A percentile compares a stretch with the other conserved stretches of the same genome.
Evolutionary conservation across 2,113 vertebrate genomes (phyloP).

Genomic region (Coracopsis vasa): DNA sequence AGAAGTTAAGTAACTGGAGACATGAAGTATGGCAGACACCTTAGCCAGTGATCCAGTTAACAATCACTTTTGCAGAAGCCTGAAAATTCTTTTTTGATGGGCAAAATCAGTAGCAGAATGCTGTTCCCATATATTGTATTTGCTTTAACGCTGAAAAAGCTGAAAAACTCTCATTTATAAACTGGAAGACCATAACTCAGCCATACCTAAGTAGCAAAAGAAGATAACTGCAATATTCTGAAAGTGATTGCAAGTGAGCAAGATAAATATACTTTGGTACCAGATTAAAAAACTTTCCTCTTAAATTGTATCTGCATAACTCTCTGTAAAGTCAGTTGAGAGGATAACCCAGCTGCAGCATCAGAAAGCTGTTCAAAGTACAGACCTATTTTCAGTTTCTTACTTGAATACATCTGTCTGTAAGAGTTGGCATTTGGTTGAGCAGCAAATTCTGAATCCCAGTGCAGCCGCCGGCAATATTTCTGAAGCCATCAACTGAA

Average conservation of each 20-base stretch:
- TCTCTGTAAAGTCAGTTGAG: background rate
- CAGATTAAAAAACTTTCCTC: background rate
- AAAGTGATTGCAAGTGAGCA: background rate
- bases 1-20: background rate
- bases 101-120: background rate
- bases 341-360: background rate
- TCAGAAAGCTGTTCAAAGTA: background rate
- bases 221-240: background rate
- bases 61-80: background rate
- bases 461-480: slow-evolving; percentile 76
- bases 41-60: background rate
- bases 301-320: background rate
- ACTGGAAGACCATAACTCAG: background rate
- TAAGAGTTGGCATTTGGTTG: slow-evolving; percentile 82
- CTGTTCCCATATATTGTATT: background rate
- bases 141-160: background rate
- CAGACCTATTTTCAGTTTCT: slow-evolving; percentile 20
- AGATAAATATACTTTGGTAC: background rate
- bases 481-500: slow-evolving; percentile 80
- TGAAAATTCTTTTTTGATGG: background rate
- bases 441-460: slow-evolving; percentile 78
- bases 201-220: background rate
- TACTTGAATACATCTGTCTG: slow-evolving; percentile 81
- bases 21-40: background rate
- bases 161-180: background rate